phyloP scores from a whole-genome alignment of 2,888 invertebrate genomes.

The Hybos culiciformis region DNA sequence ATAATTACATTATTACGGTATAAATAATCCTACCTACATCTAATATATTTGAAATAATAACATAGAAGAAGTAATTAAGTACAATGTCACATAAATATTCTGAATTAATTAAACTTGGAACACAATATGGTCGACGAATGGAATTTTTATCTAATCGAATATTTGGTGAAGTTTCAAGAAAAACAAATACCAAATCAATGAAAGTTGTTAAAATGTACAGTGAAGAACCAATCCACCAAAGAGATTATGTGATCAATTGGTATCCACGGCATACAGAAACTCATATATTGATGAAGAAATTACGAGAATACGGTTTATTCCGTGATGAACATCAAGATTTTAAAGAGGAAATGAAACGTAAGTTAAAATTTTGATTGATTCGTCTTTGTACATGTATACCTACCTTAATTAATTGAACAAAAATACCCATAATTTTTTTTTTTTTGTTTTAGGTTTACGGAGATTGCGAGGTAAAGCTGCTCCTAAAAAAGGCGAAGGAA shows the following conservation, averaged over 20 bases:
- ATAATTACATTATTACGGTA: too few relatives aligned
- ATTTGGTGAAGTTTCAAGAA: slow-evolving; percentile 73
- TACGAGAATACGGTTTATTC: slow-evolving; percentile 65
- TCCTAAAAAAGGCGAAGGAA: slow-evolving; percentile 40
- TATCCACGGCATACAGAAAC: slow-evolving; percentile 78
- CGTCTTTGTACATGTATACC: too few relatives aligned
- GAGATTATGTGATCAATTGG: slow-evolving; percentile 61
- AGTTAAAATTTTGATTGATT: too few relatives aligned
- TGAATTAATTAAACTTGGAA: slow-evolving; percentile 51
- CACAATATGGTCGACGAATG: slow-evolving; percentile 76
- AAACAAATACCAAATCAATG: slow-evolving; percentile 62
- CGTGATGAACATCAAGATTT: slow-evolving; percentile 84
- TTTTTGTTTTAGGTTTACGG: too few relatives aligned
- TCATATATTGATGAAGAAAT: slow-evolving; percentile 51
- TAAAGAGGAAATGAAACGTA: slow-evolving; percentile 70
- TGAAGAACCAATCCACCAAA: slow-evolving; percentile 57
- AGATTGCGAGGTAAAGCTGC: slow-evolving; percentile 59
- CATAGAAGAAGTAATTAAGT: too few relatives aligned
- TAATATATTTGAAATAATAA: too few relatives aligned
- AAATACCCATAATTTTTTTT: too few relatives aligned
- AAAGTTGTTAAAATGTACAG: slow-evolving; percentile 62
- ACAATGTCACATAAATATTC: slow-evolving; percentile 58
- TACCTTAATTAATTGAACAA: too few relatives aligned
- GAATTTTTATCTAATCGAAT: slow-evolving; percentile 72
- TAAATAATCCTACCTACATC: too few relatives aligned